Base-by-base conservation (phyloP, 2,888 invertebrate genomes). In the Orthosia incerta region DNA sequence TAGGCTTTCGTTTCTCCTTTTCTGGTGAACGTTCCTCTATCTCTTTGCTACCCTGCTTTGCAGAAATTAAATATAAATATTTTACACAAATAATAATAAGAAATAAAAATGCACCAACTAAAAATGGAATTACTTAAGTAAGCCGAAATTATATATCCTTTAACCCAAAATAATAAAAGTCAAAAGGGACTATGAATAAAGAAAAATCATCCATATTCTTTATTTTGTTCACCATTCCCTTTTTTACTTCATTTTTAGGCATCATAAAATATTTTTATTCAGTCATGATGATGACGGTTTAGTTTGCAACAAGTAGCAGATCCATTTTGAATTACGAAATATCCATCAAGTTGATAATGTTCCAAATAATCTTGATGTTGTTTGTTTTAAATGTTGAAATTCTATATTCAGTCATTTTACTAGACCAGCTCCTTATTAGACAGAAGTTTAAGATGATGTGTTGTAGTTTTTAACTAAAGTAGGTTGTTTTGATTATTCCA, bases 1-100 rank as follows among this genome's bases (percentile, higher is more conserved):
- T 96, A 89, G 94, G 86, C 93, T 98, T 98, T 89, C 98, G 97
- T 89, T 98, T 98, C 91, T 98, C 98, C 79, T 98, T 98, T 67
- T 97, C 97, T 65, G 98, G 95, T 20, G 96, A 96, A 75, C 96
- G 93, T 89, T 96, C 96, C 89, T 95, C 97, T 96, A 91, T 97
- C 95, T 93, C 97, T 94, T 96, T 96, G 93, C 90, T 95, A 94
- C 93, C 96, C 96, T 96, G 96, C 95, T 96, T 89, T 91, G 84
- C 90, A 93, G 91, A 95, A 94, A 94, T 82, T 61, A 71, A 16
- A 86, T 60, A 80, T 91, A 89, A 91, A 79, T 50, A 70, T 56
- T 74, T 61, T 46, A 56, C 53, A 65, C 55, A 65, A 39, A 39
- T 15, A 7, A 16, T 15, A 45, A 59, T 11, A 20, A 20, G n/a